Conservation (phyloP, 2,888 invertebrate species). For the Apamea sordens region DNA sequence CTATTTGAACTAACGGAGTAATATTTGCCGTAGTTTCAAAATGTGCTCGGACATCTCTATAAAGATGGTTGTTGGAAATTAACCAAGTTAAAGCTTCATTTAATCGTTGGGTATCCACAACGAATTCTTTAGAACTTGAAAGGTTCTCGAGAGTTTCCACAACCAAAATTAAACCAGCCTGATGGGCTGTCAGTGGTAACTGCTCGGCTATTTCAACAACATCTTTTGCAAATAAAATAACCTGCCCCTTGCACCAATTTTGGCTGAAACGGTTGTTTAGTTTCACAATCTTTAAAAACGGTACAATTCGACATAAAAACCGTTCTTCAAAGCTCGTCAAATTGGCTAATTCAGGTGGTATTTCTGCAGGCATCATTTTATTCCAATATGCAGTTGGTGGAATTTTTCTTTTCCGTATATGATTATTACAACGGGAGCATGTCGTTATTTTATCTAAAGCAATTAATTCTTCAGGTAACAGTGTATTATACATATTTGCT, state of each 20-base stretch:
- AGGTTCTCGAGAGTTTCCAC: conserved; percentile 18
- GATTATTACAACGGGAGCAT: not conserved
- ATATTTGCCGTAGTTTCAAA: not conserved
- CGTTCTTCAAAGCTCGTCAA: conserved; percentile 15
- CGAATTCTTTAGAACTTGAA: conserved; percentile 10
- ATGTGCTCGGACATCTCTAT: conserved; percentile 12
- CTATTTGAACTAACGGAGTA: not conserved
- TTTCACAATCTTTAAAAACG: conserved; percentile 9
- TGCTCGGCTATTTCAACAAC: conserved; percentile 25
- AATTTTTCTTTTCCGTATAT: conserved; percentile 10
- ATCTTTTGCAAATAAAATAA: conserved; percentile 18
- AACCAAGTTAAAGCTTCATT: conserved; percentile 17
- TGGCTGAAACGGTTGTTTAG: conserved; percentile 5
- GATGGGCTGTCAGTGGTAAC: conserved; percentile 13
- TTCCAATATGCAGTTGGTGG: conserved; percentile 14
- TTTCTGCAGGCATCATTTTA: conserved; percentile 7
- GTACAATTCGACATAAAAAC: conserved; percentile 4
- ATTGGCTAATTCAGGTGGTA: conserved; percentile 17
- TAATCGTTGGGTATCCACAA: conserved; percentile 3
- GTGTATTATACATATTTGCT: not conserved
- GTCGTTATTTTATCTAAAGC: conserved; percentile 3
- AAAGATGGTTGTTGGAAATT: too few species aligned
- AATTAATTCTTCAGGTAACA: conserved; percentile 2
- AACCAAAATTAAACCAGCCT: conserved; percentile 13
- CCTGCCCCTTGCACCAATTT: conserved; percentile 22